Conservation (phyloP, 2,888 invertebrate genomes). For the Ariolimax columbianus region DNA sequence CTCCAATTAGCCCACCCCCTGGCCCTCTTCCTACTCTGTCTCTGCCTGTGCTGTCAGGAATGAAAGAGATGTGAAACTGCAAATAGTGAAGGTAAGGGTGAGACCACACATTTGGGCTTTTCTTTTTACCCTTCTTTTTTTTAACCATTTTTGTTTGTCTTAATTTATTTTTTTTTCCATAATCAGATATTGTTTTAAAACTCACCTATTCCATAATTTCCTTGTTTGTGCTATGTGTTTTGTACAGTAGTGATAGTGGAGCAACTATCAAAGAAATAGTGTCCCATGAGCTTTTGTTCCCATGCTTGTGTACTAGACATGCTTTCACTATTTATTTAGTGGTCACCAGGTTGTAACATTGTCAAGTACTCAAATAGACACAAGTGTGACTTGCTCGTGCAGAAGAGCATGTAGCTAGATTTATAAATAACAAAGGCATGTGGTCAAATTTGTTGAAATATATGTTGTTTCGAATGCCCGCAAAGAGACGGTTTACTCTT, state of each 20-base stretch:
- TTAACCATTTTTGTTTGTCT: not conserved
- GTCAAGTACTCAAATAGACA: too few species aligned
- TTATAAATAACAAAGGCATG: too few species aligned
- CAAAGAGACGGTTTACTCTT: too few species aligned
- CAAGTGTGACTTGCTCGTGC: too few species aligned
- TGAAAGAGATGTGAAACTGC: slow-evolving; percentile 1
- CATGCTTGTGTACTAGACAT: not conserved
- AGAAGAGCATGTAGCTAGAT: too few species aligned
- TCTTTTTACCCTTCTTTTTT: not conserved
- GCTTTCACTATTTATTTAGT: not conserved
- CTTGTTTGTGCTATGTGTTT: not conserved
- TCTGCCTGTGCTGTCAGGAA: slow-evolving; percentile 1
- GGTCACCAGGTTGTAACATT: too few species aligned
- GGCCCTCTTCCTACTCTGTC: not conserved
- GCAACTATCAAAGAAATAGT: not conserved
- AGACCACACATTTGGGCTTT: slow-evolving; percentile 31
- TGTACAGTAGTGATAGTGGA: not conserved
- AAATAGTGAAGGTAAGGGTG: slow-evolving; percentile 33
- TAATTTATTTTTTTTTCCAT: not conserved
- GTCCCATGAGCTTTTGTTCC: not conserved
- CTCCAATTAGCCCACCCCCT: not conserved
- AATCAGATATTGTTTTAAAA: not conserved
- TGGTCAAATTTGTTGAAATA: too few species aligned
- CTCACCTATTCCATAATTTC: not conserved
- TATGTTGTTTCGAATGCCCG: too few species aligned